Percentiles rank a stretch among this genome's conserved stretches.
phyloP scores from a whole-genome alignment of 2,113 vertebrate genomes.

The Clarias magur region DNA sequence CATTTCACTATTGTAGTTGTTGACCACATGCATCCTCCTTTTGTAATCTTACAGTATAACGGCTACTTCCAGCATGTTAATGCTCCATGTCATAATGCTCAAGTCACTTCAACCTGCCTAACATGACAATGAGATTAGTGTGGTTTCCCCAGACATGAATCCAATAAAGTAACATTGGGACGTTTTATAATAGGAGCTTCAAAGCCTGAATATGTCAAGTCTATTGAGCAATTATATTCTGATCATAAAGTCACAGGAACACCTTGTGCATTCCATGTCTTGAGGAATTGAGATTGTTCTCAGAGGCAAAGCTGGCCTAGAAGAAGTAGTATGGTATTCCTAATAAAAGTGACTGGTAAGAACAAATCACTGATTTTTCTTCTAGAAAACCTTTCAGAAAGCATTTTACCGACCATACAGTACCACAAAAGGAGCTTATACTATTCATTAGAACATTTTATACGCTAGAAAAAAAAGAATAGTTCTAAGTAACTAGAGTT shows the following conservation, averaged over 20 bases:
- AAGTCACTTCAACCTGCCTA: neutral
- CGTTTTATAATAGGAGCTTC: neutral
- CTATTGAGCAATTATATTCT: neutral
- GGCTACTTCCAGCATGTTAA: neutral
- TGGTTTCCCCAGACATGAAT: neutral
- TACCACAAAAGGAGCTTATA: neutral
- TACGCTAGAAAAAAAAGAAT: neutral
- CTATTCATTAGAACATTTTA: neutral
- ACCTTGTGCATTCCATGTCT: neutral
- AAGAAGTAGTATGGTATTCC: neutral
- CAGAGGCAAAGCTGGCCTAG: neutral
- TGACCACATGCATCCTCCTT: neutral
- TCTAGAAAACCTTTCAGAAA: neutral
- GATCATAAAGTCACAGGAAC: neutral
- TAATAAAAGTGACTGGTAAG: neutral
- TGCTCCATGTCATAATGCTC: neutral
- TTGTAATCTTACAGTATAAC: neutral
- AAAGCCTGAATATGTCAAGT: neutral
- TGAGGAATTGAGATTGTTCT: neutral
- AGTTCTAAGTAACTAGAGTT: neutral
- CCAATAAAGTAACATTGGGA: neutral
- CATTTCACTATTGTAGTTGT: neutral
- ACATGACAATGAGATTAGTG: neutral
- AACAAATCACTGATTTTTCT: neutral
- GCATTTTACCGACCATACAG: neutral